phyloP scores from a whole-genome alignment of 1,140 invertebrate genomes.

The Drosophila baimaii region DNA sequence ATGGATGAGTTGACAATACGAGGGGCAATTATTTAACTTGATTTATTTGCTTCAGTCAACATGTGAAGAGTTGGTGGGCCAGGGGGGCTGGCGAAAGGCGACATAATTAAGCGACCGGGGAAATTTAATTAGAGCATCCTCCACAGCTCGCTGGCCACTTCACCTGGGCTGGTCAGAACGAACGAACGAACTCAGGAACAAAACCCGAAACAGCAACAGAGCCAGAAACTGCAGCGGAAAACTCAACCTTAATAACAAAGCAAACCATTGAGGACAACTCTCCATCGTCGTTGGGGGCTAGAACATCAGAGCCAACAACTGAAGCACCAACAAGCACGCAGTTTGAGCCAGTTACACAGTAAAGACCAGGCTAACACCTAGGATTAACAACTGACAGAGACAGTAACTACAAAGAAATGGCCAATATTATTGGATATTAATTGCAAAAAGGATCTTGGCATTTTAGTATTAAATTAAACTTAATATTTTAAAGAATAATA shows the following conservation, averaged over 20 bases:
- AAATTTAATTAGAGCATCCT: slow-evolving; percentile 78
- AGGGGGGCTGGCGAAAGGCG: slow-evolving; percentile 15
- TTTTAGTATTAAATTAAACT: too few species aligned
- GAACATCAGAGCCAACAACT: slow-evolving; percentile 39
- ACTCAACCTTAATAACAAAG: slow-evolving; percentile 71
- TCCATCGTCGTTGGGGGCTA: slow-evolving; percentile 23
- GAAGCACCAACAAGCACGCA: slow-evolving; percentile 7
- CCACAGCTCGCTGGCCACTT: slow-evolving; percentile 55
- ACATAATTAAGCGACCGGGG: slow-evolving; percentile 66
- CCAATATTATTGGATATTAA: too few species aligned
- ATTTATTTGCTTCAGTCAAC: slow-evolving; percentile 77
- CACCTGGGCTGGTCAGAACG: slow-evolving; percentile 39
- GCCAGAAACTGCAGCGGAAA: slow-evolving; percentile 16
- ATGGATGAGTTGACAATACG: slow-evolving; percentile 62
- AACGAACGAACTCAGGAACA: neutral
- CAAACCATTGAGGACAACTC: slow-evolving; percentile 49
- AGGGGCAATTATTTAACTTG: slow-evolving; percentile 80
- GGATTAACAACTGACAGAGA: too few species aligned
- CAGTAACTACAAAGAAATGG: too few species aligned
- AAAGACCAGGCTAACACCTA: neutral
- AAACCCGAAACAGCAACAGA: neutral
- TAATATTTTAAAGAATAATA: too few species aligned
- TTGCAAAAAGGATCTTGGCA: too few species aligned
- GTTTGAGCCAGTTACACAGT: neutral
- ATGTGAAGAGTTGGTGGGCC: slow-evolving; percentile 15